These are phyloP conservation scores for Rosalia funebris DNA, from an alignment of 2,888 invertebrate genomes.

Conservation along the genomic window DNA sequence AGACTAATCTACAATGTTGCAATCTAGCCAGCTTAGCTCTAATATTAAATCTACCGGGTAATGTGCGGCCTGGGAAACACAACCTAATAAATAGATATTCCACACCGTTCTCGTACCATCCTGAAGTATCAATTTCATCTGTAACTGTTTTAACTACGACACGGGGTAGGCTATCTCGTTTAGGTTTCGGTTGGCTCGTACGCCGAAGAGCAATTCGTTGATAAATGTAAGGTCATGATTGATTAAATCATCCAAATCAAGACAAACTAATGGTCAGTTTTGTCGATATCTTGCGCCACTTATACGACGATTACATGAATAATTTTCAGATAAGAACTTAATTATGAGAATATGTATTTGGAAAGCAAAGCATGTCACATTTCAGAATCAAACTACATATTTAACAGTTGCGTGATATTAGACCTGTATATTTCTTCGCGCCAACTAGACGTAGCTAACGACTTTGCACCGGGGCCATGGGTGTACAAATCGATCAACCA, in stretches of 20 bases:
- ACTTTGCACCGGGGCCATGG: too few relatives aligned
- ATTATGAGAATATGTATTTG: too few relatives aligned
- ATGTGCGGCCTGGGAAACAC: slow-evolving; percentile 48
- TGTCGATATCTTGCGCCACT: background rate
- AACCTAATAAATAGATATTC: slow-evolving; percentile 48
- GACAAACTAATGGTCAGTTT: slow-evolving; percentile 5
- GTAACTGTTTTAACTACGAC: slow-evolving; percentile 39
- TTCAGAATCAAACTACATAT: too few relatives aligned
- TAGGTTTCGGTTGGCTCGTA: slow-evolving; percentile 9
- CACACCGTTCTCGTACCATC: slow-evolving; percentile 29
- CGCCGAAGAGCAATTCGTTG: slow-evolving; percentile 9
- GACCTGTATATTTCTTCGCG: too few relatives aligned
- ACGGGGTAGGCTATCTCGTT: slow-evolving; percentile 23
- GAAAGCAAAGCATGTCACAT: too few relatives aligned
- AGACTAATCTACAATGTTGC: slow-evolving; percentile 61
- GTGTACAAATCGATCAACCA: too few relatives aligned
- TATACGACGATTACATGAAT: too few relatives aligned
- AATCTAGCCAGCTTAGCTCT: slow-evolving; percentile 53
- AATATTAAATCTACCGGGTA: slow-evolving; percentile 56
- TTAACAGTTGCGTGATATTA: too few relatives aligned
- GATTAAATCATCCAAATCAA: slow-evolving; percentile 21
- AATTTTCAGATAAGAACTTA: too few relatives aligned
- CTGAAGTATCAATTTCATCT: slow-evolving; percentile 40
- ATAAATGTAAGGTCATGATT: slow-evolving; percentile 18
- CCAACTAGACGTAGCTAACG: too few relatives aligned